Conservation (phyloP, 2,888 invertebrate species). For the Phorcus lineatus region DNA sequence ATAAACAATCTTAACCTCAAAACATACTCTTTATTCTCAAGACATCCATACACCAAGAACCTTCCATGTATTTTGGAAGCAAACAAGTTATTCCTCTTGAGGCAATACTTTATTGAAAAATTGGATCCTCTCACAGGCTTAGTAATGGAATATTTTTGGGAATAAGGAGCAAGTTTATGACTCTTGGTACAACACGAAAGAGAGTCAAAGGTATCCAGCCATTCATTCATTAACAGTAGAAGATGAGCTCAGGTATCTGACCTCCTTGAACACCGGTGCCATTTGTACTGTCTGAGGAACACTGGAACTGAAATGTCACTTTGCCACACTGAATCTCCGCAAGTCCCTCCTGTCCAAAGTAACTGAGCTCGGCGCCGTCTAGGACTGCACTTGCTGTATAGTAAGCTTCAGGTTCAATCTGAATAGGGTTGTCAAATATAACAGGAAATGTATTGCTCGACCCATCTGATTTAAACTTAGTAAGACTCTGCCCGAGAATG, state of each 20-base stretch:
- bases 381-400: constrained; percentile 97
- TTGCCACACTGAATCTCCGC: constrained; percentile 91
- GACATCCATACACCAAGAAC: too few species aligned
- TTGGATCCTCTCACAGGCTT: too few species aligned
- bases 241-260: constrained; percentile 96
- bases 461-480: constrained; percentile 96
- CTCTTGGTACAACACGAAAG: background rate
- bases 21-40: too few species aligned
- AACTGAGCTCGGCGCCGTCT: constrained; percentile 94
- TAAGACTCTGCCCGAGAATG: constrained; percentile 91
- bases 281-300: constrained; percentile 97
- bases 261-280: constrained; percentile 98
- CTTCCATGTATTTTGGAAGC: too few species aligned
- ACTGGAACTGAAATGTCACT: constrained; percentile 97
- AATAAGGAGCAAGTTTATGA: too few species aligned
- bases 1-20: too few species aligned
- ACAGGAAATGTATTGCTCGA: constrained; percentile 96
- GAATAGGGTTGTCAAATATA: constrained; percentile 85
- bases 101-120: too few species aligned
- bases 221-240: constrained; percentile 79
- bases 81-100: too few species aligned
- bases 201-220: background rate
- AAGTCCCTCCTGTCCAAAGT: constrained; percentile 97
- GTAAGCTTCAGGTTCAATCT: constrained; percentile 93
- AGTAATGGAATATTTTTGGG: too few species aligned